Conservation (phyloP, 2,797 vertebrate genomes). For the Peromyscus nudipes region DNA sequence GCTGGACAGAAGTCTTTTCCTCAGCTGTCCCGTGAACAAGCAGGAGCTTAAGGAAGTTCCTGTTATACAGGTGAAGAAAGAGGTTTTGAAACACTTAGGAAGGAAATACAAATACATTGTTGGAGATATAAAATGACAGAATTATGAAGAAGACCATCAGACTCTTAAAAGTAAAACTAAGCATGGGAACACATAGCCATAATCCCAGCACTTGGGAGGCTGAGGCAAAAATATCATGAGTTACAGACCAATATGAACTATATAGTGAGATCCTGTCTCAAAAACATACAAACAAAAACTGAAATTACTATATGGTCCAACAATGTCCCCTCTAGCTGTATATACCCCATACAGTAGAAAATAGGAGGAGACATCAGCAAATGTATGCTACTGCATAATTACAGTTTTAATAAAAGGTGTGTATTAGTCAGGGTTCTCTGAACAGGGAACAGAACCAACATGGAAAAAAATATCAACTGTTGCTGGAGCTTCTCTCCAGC, state of each 20-base stretch:
- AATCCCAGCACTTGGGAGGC: background rate
- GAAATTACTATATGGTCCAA: background rate
- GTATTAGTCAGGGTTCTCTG: background rate
- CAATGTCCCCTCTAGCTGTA: background rate
- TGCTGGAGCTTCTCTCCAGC: no score
- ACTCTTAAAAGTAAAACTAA: background rate
- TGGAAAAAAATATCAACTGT: no score
- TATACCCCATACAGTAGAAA: background rate
- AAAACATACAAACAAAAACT: background rate
- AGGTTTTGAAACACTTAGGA: background rate
- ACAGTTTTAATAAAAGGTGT: background rate
- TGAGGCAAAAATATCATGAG: background rate
- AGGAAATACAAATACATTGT: background rate
- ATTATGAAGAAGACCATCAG: background rate
- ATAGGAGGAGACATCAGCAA: background rate
- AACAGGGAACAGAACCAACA: background rate
- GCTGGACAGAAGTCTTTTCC: background rate
- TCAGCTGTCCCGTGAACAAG: background rate
- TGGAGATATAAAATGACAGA: background rate
- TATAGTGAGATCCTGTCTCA: background rate
- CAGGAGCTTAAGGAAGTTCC: background rate
- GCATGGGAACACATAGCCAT: background rate
- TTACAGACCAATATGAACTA: background rate
- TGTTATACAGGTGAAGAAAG: background rate
- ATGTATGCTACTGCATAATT: background rate